Percentiles rank a stretch among this genome's conserved stretches.
These are phyloP conservation scores for Mesodorylaimus sp. DNA, from an alignment of 2,888 invertebrate genomes.

Conservation along the genomic window DNA sequence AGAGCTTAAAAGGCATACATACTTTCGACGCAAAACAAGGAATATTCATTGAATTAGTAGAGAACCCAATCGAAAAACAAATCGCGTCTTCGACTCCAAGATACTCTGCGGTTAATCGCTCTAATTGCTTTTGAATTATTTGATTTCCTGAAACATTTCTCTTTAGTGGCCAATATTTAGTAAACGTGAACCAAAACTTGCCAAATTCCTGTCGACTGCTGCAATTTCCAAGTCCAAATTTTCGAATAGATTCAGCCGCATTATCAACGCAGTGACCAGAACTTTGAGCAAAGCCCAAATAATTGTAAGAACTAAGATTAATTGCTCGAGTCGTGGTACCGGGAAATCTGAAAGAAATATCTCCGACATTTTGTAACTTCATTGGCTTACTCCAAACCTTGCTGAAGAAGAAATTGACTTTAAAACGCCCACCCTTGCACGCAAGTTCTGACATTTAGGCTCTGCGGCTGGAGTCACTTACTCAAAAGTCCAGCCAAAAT, in stretches of 20 bases:
- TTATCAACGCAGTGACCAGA: slow-evolving; percentile 55
- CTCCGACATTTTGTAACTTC: no score
- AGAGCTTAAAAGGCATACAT: no score
- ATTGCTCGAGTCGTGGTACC: slow-evolving; percentile 60
- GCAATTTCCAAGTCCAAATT: slow-evolving; percentile 54
- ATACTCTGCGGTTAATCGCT: slow-evolving; percentile 63
- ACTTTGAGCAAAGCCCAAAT: slow-evolving; percentile 81
- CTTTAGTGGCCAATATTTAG: no score
- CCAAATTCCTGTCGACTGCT: slow-evolving; percentile 64
- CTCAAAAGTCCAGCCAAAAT: slow-evolving; percentile 8
- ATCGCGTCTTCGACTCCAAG: slow-evolving; percentile 79
- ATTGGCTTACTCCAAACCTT: no score
- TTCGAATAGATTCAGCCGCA: slow-evolving; percentile 46
- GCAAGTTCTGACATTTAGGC: no score
- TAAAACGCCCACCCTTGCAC: no score
- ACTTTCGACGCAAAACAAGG: slow-evolving; percentile 50
- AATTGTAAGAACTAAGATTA: slow-evolving; percentile 94
- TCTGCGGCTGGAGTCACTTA: background rate
- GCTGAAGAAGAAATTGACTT: no score
- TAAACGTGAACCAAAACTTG: slow-evolving; percentile 18
- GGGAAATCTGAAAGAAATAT: slow-evolving; percentile 45
- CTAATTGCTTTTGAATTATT: slow-evolving; percentile 57
- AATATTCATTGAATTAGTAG: slow-evolving; percentile 81
- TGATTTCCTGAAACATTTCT: slow-evolving; percentile 36
- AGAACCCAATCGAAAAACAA: slow-evolving; percentile 94